Percentiles rank a stretch among this genome's conserved stretches.
These are phyloP conservation scores for Pyrrhosoma nymphula DNA, from an alignment of 2,888 invertebrate species.

Conservation along the genomic window DNA sequence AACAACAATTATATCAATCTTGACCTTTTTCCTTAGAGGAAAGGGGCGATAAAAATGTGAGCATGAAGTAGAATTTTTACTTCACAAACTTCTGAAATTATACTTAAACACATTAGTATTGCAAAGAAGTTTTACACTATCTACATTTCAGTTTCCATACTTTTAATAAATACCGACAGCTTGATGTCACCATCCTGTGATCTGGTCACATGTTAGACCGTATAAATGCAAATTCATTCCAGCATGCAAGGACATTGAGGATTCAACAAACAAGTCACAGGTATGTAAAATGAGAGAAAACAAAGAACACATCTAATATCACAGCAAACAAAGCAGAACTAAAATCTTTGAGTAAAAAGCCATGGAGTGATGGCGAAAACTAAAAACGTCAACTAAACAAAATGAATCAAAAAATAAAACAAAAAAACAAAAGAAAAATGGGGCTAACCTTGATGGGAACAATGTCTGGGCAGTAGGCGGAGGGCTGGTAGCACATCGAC, in stretches of 20 bases:
- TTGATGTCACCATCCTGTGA: slow-evolving; percentile 40
- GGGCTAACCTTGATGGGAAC: slow-evolving; percentile 80
- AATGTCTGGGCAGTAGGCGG: slow-evolving; percentile 77
- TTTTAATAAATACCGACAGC: slow-evolving; percentile 50
- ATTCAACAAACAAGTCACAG: neutral
- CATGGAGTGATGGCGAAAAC: slow-evolving; percentile 45
- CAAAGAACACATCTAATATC: slow-evolving; percentile 37
- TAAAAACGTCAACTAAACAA: slow-evolving; percentile 7
- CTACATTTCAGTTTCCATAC: neutral
- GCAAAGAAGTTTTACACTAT: neutral
- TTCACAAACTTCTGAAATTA: neutral
- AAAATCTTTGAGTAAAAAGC: slow-evolving; percentile 41
- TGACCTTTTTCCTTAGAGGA: neutral
- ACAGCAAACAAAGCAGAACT: slow-evolving; percentile 45
- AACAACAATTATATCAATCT: neutral
- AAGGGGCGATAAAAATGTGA: neutral
- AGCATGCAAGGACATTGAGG: slow-evolving; percentile 37
- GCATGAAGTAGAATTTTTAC: neutral
- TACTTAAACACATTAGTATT: neutral
- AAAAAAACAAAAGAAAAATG: slow-evolving; percentile 65
- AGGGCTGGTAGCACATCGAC: slow-evolving; percentile 67
- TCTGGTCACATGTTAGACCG: slow-evolving; percentile 52
- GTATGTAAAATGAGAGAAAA: slow-evolving; percentile 34
- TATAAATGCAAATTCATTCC: slow-evolving; percentile 51
- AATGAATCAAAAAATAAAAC: slow-evolving; percentile 27